Percentiles rank a stretch among this genome's conserved stretches.
These are phyloP conservation scores for Leuctra nigra DNA, from an alignment of 2,888 invertebrate species.

Conservation along the genomic window DNA sequence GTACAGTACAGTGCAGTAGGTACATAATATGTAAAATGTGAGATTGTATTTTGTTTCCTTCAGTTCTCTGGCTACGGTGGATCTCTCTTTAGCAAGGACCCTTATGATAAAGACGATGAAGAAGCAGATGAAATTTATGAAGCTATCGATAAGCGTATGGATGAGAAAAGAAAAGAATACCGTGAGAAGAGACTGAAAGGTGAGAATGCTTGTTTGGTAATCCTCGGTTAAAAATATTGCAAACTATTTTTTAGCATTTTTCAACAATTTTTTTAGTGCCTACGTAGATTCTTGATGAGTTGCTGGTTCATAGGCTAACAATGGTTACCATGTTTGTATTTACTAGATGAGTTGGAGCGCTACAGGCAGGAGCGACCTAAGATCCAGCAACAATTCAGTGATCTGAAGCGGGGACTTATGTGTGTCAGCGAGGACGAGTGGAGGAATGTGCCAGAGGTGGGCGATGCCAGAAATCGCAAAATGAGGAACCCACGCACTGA, in stretches of 20 bases:
- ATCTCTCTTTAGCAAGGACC: conserved; percentile 98
- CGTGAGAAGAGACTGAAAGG: conserved; percentile 73
- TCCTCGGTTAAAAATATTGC: too few species aligned
- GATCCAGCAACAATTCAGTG: conserved; percentile 99
- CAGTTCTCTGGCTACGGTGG: conserved; percentile 97
- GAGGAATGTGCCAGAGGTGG: conserved; percentile 97
- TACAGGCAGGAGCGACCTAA: conserved; percentile 98
- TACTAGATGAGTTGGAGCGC: conserved; percentile 80
- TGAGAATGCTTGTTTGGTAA: too few species aligned
- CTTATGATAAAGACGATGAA: conserved; percentile 99
- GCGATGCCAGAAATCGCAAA: conserved; percentile 96
- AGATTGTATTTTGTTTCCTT: background rate
- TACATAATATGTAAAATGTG: background rate
- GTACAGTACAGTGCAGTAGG: too few species aligned
- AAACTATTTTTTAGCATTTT: too few species aligned
- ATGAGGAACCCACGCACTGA: conserved; percentile 93
- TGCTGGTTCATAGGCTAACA: too few species aligned
- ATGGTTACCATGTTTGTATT: too few species aligned
- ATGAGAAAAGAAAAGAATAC: conserved; percentile 96
- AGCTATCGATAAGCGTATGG: conserved; percentile 97
- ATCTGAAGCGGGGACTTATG: conserved; percentile 82
- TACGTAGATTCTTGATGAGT: too few species aligned
- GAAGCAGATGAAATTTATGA: conserved; percentile 99
- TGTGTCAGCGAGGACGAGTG: conserved; percentile 89
- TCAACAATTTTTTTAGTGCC: too few species aligned